Evolutionary conservation across 2,797 vertebrate species (phyloP), one percentile per base, ranked within the genome.

Genomic region (Gastrophryne carolinensis): DNA sequence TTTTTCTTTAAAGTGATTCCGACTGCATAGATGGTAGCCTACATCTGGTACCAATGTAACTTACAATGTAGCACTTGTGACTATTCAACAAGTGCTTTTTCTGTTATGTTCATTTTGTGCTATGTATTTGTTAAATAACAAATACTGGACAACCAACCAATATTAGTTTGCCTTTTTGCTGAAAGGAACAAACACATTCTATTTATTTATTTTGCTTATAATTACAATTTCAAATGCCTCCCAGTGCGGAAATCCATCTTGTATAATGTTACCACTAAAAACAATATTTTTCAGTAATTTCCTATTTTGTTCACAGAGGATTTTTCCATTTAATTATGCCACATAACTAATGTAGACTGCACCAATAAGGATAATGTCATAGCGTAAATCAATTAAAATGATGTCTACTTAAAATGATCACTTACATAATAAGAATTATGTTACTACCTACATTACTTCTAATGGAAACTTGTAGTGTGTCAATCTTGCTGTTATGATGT

Each of bases 331-430:
- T 66, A 66, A 66, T 66, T 66, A 66, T 35, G 13, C 10, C 29
- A 24, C 19, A 66, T 66, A 52, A 66, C 12, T 52, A 64, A 66
- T 66, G 47, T 66, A 34, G n/a, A 66, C 35, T 35, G 27, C 24
- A 13, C 29, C 8, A 21, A 30, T 47, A 52, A 66, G 12, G 47
- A 66, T 66, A 66, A 66, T 66, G 47, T 52, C 63, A 66, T 66
- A 52, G 63, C 24, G 44, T 66, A 66, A 66, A 66, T 66, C 63
- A 52, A 66, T 66, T 66, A 66, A 66, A 65, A 52, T 50, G 23
- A 52, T 66, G 63, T 66, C 63, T 52, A 13, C 47, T 52, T 12
- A 19, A 66, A 66, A 66, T 52, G 44, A 66, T 50, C 27, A 21
- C 47, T 66, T 66, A 50, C 47, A 66, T 24, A 50, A 65, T 34